A percentile compares a stretch with the other conserved stretches of the same genome.
Evolutionary conservation across 2,888 invertebrate genomes (phyloP).

Genomic region (Drosophila colorata): DNA sequence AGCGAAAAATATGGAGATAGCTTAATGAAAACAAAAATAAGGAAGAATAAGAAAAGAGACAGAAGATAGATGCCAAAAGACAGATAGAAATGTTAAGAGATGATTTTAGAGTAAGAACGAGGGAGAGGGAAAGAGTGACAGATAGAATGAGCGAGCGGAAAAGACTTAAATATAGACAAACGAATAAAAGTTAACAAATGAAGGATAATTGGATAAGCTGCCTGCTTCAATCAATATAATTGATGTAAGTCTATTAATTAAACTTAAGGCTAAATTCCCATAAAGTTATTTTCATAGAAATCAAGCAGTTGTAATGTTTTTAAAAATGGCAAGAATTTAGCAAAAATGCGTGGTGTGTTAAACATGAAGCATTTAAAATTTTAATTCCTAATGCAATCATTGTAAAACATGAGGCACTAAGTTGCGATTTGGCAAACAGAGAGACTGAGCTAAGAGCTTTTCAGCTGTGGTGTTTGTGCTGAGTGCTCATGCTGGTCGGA

Average conservation of each 20-base stretch:
- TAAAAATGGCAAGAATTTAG: background rate
- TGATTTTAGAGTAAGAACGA: too few species aligned
- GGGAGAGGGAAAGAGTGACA: background rate
- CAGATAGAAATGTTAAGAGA: background rate
- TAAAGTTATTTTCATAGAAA: background rate
- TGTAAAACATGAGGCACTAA: background rate
- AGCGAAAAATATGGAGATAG: background rate
- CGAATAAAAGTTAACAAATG: background rate
- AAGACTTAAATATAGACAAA: background rate
- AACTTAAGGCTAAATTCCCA: background rate
- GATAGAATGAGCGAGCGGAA: background rate
- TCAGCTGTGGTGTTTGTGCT: too few species aligned
- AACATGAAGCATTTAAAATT: background rate
- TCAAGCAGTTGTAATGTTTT: background rate
- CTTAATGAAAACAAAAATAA: background rate
- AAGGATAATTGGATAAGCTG: background rate
- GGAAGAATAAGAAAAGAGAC: too few species aligned
- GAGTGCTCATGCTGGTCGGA: too few species aligned
- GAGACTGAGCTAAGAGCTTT: background rate
- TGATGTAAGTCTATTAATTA: background rate
- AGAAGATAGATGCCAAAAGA: too few species aligned
- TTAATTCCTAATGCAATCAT: constrained; percentile 17
- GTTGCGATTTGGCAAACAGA: constrained; percentile 1
- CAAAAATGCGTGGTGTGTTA: background rate
- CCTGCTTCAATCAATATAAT: background rate